Percentiles rank a stretch among this genome's conserved stretches.
Conservation (phyloP, 2,113 vertebrate genomes). For the Onychostruthus taczanowskii region DNA sequence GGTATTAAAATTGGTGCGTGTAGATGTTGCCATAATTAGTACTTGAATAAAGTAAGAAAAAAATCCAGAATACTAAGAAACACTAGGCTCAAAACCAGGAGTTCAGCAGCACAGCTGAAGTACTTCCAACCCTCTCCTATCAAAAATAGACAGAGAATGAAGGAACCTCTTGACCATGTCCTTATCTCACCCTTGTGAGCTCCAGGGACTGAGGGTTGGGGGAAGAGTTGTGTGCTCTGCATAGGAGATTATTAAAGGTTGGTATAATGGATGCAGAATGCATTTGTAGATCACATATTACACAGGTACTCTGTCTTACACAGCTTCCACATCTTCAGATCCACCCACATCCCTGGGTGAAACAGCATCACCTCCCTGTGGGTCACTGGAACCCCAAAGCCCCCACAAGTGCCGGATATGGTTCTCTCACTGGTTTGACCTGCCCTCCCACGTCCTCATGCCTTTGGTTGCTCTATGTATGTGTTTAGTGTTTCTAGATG, state of each 20-base stretch:
- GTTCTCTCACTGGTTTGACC: not conserved
- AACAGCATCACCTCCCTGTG: not conserved
- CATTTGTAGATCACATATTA: not conserved
- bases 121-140: not conserved
- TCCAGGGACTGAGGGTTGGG: not conserved
- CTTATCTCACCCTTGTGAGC: not conserved
- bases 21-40: not conserved
- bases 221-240: not conserved
- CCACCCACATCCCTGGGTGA: not conserved
- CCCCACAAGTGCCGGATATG: too few species aligned
- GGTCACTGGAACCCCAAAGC: not conserved
- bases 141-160: conserved; percentile 13
- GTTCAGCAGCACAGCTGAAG: not conserved
- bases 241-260: not conserved
- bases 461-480: not conserved
- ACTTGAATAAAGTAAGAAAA: not conserved
- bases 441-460: not conserved
- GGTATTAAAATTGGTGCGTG: not conserved
- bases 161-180: not conserved
- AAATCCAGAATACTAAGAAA: not conserved
- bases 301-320: not conserved
- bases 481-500: not conserved
- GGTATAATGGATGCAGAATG: not conserved
- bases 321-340: not conserved
- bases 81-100: not conserved